phyloP scores from a whole-genome alignment of 2,797 vertebrate species.

The Falco rusticolus region DNA sequence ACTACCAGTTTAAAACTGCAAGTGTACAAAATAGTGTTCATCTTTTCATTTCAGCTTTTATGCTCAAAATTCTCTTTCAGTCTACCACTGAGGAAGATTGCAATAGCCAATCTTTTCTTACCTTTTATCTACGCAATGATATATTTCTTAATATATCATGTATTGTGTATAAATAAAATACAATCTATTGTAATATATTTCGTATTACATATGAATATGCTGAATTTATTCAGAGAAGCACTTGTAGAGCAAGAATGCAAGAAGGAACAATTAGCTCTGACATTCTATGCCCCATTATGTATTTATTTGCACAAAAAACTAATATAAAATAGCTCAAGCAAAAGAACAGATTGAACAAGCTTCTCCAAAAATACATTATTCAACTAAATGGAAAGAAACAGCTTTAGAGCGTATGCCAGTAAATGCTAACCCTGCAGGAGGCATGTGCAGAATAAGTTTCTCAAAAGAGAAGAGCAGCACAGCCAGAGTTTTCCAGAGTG shows the following conservation, averaged over 20 bases:
- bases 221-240: neutral
- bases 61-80: neutral
- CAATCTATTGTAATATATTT: neutral
- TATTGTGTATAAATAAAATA: neutral
- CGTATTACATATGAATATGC: neutral
- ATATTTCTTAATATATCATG: neutral
- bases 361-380: neutral
- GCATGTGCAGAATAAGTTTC: neutral
- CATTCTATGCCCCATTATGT: neutral
- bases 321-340: neutral
- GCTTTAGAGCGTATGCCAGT: neutral
- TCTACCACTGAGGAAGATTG: neutral
- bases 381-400: neutral
- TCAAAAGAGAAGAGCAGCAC: neutral
- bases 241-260: neutral
- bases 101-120: neutral
- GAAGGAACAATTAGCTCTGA: neutral
- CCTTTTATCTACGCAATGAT: neutral
- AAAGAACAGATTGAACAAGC: neutral
- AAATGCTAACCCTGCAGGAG: neutral
- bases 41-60: neutral
- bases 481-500: neutral
- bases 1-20: neutral
- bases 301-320: neutral
- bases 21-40: neutral